phyloP scores from a whole-genome alignment of 2,113 vertebrate species.

The Anoplopoma fimbria region DNA sequence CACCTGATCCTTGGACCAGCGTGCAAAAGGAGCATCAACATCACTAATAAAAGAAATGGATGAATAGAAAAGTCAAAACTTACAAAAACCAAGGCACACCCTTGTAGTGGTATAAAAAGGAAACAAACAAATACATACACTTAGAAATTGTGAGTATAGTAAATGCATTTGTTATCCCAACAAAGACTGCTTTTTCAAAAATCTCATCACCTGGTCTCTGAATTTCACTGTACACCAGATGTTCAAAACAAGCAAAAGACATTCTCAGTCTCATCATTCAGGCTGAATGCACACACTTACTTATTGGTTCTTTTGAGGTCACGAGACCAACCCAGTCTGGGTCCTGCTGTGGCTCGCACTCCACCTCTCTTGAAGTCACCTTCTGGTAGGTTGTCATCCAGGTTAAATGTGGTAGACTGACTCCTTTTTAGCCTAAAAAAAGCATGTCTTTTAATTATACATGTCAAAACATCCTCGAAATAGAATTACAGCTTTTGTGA shows the following conservation, averaged over 20 bases:
- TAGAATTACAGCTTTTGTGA: neutral
- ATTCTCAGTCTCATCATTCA: conserved; percentile 32
- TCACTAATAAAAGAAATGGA: conserved; percentile 82
- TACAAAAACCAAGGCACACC: neutral
- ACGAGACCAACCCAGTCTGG: conserved; percentile 95
- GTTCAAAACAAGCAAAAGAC: conserved; percentile 39
- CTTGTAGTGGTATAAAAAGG: neutral
- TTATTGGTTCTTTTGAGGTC: conserved; percentile 90
- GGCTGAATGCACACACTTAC: conserved; percentile 79
- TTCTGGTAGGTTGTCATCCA: conserved; percentile 92
- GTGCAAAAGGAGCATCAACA: conserved; percentile 95
- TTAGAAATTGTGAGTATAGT: neutral
- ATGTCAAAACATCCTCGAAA: neutral
- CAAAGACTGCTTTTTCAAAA: conserved; percentile 19
- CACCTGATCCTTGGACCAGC: conserved; percentile 97
- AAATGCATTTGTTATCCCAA: conserved; percentile 3
- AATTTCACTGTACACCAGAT: conserved; percentile 7
- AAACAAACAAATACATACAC: neutral
- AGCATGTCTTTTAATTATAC: neutral
- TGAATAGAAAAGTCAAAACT: neutral
- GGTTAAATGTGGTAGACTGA: conserved; percentile 96
- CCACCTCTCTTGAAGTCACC: conserved; percentile 95
- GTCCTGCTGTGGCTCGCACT: conserved; percentile 94
- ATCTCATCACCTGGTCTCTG: neutral
- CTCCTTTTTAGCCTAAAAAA: conserved; percentile 91